Conservation (phyloP, 1,140 invertebrate species). For the Globodera ellingtonae region DNA sequence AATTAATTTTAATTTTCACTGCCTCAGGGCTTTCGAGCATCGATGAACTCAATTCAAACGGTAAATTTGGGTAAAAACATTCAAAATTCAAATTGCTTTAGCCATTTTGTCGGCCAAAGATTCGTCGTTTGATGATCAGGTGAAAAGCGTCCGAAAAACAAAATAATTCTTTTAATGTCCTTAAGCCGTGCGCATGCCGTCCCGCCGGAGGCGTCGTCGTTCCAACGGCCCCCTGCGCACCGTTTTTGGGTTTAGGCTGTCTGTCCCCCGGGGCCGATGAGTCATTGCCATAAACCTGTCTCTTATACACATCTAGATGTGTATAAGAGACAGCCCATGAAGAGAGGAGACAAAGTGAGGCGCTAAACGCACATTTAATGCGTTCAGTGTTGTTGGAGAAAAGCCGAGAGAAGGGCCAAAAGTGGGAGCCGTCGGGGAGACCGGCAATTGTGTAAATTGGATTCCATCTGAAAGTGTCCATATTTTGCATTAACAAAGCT, state of each 20-base stretch:
- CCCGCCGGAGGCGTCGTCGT: too few relatives aligned
- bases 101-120: background rate
- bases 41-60: background rate
- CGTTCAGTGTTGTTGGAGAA: slow-evolving; percentile 58
- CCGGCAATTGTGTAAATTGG: slow-evolving; percentile 61
- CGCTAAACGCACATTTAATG: slow-evolving; percentile 57
- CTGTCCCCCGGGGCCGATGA: background rate
- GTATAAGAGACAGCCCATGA: too few relatives aligned
- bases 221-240: background rate
- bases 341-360: slow-evolving; percentile 42
- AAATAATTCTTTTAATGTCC: background rate
- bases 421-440: slow-evolving; percentile 60
- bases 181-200: background rate
- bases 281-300: too few relatives aligned
- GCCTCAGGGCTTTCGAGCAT: background rate
- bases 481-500: background rate
- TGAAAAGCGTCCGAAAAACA: background rate
- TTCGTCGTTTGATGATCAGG: background rate
- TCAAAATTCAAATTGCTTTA: background rate
- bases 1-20: background rate
- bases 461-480: slow-evolving; percentile 55
- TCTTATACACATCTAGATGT: too few relatives aligned
- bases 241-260: background rate
- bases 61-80: too few relatives aligned
- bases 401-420: slow-evolving; percentile 56